Percentiles rank a stretch among this genome's conserved stretches.
Conservation (phyloP, 2,113 vertebrate species). For the Chrysochloris asiatica region DNA sequence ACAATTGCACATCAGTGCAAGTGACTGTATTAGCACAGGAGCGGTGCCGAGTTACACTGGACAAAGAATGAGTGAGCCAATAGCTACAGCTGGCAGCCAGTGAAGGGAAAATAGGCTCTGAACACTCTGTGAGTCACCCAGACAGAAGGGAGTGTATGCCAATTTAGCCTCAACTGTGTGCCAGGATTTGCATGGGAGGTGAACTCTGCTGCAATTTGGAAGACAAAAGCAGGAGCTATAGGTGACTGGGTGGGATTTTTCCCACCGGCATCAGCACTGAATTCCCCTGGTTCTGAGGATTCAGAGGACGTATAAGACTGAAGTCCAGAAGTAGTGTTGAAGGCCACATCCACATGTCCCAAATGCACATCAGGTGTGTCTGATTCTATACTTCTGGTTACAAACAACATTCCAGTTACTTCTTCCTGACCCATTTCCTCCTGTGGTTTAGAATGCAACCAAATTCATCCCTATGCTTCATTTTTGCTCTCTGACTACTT, state of each 20-base stretch:
- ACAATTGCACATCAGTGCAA: constrained; percentile 45
- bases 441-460: constrained; percentile 29
- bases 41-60: neutral
- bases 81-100: constrained; percentile 65
- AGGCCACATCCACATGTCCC: neutral
- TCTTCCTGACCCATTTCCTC: neutral
- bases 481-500: neutral
- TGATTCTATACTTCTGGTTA: neutral
- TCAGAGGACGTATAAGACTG: neutral
- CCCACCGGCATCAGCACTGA: neutral
- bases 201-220: neutral
- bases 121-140: constrained; percentile 68
- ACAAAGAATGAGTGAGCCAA: constrained; percentile 61
- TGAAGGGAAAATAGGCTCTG: constrained; percentile 68
- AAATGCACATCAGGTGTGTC: neutral
- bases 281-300: neutral
- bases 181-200: constrained; percentile 46
- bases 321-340: neutral
- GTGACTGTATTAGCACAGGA: neutral
- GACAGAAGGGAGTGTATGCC: constrained; percentile 43
- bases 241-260: neutral
- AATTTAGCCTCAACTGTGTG: neutral
- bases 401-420: neutral
- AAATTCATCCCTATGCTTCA: neutral
- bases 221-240: neutral